Evolutionary conservation across 2,113 vertebrate species (phyloP), one percentile per base, ranked within the genome.

Genomic region (Poecile atricapillus): DNA sequence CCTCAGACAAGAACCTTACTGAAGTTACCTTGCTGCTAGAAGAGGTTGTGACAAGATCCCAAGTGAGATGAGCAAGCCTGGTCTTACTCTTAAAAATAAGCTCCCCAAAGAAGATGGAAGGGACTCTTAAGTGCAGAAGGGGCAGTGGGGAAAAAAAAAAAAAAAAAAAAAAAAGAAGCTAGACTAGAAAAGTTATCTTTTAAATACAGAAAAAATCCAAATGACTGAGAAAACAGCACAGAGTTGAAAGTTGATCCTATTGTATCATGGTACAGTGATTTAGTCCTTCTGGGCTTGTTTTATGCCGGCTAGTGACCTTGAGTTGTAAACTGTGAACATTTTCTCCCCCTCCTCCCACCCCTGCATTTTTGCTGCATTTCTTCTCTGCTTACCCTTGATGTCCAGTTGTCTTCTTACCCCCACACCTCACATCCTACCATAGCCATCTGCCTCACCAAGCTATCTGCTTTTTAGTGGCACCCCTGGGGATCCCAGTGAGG

Each of bases 371-470:
- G 11, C 37, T 67, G 21, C 7, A 5, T 81, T 74, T 85, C 23
- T 11, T 33, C 13, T 63, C 75, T 1, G 0, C 21, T 39, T 33
- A 39, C 2, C 14, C 33, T 8, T 16, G 9, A 17, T 20, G 19
- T 80, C 21, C 0, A 3, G 2, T 30, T 56, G 33, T 59, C 4
- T 20, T 71, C 7, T 47, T 55, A 4, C 3, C 21, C 19, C 6
- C 0, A 3, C 39, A 27, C 16, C n/a, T 71, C 7, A 0, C 23
- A n/a, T 58, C 41, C 46, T 7, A 0, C 24, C 1, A 0, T 22
- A 23, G 39, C 52, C 52, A 50, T 55, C 43, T 33, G 20, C 25
- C 52, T 22, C 53, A 37, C 4, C 1, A 1, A 7, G 15, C 25
- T 19, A 0, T 46, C 52, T 1, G 0, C 16, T 60, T 43, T 80